Evolutionary conservation across 1,140 invertebrate genomes (phyloP).

Genomic region (Pogonomyrmex californicus): DNA sequence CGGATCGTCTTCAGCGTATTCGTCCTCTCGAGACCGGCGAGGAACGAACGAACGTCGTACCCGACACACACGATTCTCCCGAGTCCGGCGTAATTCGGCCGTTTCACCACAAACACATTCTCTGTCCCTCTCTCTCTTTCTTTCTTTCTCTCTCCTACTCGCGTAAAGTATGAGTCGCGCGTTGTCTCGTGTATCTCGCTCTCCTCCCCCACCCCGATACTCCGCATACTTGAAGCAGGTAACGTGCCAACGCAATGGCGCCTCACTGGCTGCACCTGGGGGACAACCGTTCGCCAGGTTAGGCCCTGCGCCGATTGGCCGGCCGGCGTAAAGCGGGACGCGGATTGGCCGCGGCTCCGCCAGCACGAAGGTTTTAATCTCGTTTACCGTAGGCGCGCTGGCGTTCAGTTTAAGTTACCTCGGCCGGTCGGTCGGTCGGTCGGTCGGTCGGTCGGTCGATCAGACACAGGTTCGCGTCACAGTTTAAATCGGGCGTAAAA

Average conservation of each 20-base stretch:
- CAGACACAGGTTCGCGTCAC: constrained; percentile 5
- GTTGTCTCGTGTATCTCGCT: background rate
- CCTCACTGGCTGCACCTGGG: constrained; percentile 79
- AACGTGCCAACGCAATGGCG: constrained; percentile 81
- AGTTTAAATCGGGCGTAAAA: constrained; percentile 22
- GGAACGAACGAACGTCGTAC: background rate
- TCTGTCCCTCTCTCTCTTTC: background rate
- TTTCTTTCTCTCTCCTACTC: background rate
- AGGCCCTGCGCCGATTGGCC: constrained; percentile 75
- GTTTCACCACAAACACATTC: constrained; percentile 43
- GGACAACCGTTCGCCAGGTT: constrained; percentile 79
- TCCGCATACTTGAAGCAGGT: constrained; percentile 70
- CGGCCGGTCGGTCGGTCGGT: constrained; percentile 80
- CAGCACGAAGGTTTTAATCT: constrained; percentile 82
- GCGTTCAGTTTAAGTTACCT: constrained; percentile 85
- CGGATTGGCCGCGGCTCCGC: constrained; percentile 78
- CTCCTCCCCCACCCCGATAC: background rate
- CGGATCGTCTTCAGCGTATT: background rate
- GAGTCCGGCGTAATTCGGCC: constrained; percentile 57
- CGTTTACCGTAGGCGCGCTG: constrained; percentile 83
- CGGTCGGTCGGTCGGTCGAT: constrained; percentile 38
- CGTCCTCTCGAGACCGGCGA: constrained; percentile 35
- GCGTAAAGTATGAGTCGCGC: constrained; percentile 21
- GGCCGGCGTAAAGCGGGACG: constrained; percentile 42
- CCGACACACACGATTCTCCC: constrained; percentile 21